Conservation (phyloP, 2,113 vertebrate genomes). For the Albula glossodonta region DNA sequence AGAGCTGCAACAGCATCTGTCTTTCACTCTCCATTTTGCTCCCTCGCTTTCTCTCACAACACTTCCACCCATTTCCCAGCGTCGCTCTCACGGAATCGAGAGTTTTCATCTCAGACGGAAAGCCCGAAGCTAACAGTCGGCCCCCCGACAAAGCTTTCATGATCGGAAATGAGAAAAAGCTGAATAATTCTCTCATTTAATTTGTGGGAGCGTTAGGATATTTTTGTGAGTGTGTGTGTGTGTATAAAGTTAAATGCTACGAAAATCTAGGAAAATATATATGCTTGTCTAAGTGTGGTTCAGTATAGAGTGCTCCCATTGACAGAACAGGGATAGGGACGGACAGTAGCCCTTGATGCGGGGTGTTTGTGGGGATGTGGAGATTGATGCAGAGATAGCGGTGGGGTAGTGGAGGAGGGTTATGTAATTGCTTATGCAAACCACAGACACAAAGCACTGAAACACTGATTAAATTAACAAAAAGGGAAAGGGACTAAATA, state of each 20-base stretch:
- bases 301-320: neutral
- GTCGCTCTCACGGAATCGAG: neutral
- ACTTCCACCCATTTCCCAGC: neutral
- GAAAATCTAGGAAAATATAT: neutral
- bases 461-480: neutral
- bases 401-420: neutral
- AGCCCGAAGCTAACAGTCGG: constrained; percentile 33
- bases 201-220: constrained; percentile 54
- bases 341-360: neutral
- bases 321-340: neutral
- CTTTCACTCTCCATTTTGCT: constrained; percentile 38
- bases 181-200: constrained; percentile 55
- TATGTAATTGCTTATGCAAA: constrained; percentile 1
- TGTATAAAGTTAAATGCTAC: neutral
- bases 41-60: constrained; percentile 35
- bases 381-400: neutral
- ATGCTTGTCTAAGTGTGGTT: neutral
- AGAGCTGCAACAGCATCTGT: constrained; percentile 33
- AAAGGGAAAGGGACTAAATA: neutral
- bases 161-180: constrained; percentile 42
- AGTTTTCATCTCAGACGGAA: neutral
- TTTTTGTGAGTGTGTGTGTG: constrained; percentile 32
- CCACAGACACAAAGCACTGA: neutral
- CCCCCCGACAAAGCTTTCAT: constrained; percentile 34
- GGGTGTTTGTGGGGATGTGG: neutral